Conservation (phyloP, 2,888 invertebrate genomes). For the Ypsolopha sequella region DNA sequence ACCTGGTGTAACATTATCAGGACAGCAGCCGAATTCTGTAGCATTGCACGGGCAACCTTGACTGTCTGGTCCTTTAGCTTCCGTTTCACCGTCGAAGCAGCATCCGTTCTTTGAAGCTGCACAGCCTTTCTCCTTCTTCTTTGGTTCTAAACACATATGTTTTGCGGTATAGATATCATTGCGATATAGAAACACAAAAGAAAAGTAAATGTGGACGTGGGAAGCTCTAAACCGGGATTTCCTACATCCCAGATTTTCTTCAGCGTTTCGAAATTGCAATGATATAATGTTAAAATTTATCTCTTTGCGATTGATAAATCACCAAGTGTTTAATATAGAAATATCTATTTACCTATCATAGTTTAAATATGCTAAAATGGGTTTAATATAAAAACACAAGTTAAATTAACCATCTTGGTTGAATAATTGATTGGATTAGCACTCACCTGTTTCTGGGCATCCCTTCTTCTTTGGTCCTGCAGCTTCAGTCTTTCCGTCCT, state of each 20-base stretch:
- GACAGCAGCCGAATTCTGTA: constrained; percentile 80
- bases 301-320: too few species aligned
- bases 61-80: constrained; percentile 73
- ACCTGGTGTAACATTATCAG: constrained; percentile 77
- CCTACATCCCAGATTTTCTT: too few species aligned
- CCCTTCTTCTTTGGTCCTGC: constrained; percentile 72
- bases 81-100: constrained; percentile 76
- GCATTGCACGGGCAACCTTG: constrained; percentile 75
- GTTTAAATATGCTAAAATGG: not conserved
- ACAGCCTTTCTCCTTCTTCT: constrained; percentile 46
- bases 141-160: constrained; percentile 1
- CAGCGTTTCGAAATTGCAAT: too few species aligned
- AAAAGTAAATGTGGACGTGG: too few species aligned
- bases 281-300: too few species aligned
- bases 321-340: too few species aligned
- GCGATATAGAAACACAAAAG: too few species aligned
- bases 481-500: constrained; percentile 75
- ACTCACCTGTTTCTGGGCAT: constrained; percentile 46
- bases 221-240: too few species aligned
- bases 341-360: too few species aligned
- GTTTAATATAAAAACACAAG: not conserved
- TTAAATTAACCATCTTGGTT: constrained; percentile 9
- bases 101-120: constrained; percentile 76
- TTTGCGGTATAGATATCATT: too few species aligned
- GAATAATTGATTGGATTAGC: too few species aligned